Base-by-base conservation (phyloP, 2,888 invertebrate species). In the Venustoraphidia nigricollis region DNA sequence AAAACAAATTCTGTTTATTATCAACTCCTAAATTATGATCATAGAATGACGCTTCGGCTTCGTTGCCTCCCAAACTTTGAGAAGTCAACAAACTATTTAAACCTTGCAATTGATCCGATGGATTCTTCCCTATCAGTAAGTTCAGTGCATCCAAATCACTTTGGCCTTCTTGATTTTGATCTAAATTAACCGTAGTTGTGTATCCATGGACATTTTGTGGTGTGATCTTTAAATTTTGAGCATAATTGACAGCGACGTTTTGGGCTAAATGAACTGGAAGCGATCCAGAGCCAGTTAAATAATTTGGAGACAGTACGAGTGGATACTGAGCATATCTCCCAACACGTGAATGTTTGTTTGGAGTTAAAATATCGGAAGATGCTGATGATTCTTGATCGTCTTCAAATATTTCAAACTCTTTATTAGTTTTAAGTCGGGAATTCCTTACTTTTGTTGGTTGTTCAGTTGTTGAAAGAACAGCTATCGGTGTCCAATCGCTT, bases 21-120 rank as follows among this genome's bases (percentile, higher is more conserved):
- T 35, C 41, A 10, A 39, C 58, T 53, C 49, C 62, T 59, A 10
- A 57, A 59, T 35, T 62, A 65, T 37, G 55, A 53, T 11, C 58
- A 46, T 39, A 60, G 2, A 38, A 34, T 13, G 35, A 14, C 27
- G 36, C 13, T n/a, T 41, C 41, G 6, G 40, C 40, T 9, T 42
- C 27, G 34, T 9, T 27, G 11, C 42, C 11, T 27, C 13, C 39
- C 8, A 11, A 13, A 13, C 27, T 27, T 27, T 27, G 27, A 27
- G 27, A 27, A 6, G 27, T 47, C 41, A 74, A 54, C 5, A 75
- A 56, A 49, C 69, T 66, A 41, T 70, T 68, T 2, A 75, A 59
- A 1, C 72, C 73, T 54, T 72, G 64, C 14, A 75, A 62, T 59
- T 75, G 73, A 48, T 67, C 65, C 8, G 63, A 62, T 0, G 73